Evolutionary conservation across 1,140 invertebrate genomes (phyloP), one percentile per base, ranked within the genome.

Genomic region (Drosophila elegans): DNA sequence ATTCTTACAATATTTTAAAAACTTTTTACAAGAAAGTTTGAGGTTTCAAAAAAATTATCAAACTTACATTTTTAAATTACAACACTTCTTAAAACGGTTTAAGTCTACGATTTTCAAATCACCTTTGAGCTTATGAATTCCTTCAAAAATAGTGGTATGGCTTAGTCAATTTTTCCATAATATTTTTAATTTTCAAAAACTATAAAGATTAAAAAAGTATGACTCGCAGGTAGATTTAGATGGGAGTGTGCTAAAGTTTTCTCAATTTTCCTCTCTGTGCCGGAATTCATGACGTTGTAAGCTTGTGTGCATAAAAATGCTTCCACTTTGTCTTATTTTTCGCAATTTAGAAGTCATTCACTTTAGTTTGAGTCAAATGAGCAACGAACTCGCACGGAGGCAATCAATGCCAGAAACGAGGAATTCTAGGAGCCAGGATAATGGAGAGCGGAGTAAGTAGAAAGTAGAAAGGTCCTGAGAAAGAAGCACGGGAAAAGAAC

Each of bases 291-390:
- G 63, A 51, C 42, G 13, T 45, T 5, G 25, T 32, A 25, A 64
- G 29, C 53, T 39, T 57, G 44, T 64, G 56, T 53, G 56, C 51
- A 66, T 73, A 66, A 75, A 75, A 56, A 63, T 68, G 61, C 62
- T 69, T 49, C 29, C 68, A 85, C 78, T 88, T 78, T 81, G 64
- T 86, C 64, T 86, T 85, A 60, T 86, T 86, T 61, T 64, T 78
- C 64, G 78, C 78, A 64, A 86, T 85, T 86, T 86, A 78, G 74
- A 53, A 82, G 82, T 85, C 83, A 78, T 85, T 85, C 82, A 85
- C 82, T 68, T 66, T 61, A 76, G 51, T 61, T 57, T 44, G 36
- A 67, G 54, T 41, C 57, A 88, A 85, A 85, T 85, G 82, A 82
- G 74, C 82, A 85, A 85, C 74, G 82, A 85, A 86, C 82, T 86